Conservation (phyloP, 2,113 vertebrate species). For the Cyphomyrus plagiostoma region DNA sequence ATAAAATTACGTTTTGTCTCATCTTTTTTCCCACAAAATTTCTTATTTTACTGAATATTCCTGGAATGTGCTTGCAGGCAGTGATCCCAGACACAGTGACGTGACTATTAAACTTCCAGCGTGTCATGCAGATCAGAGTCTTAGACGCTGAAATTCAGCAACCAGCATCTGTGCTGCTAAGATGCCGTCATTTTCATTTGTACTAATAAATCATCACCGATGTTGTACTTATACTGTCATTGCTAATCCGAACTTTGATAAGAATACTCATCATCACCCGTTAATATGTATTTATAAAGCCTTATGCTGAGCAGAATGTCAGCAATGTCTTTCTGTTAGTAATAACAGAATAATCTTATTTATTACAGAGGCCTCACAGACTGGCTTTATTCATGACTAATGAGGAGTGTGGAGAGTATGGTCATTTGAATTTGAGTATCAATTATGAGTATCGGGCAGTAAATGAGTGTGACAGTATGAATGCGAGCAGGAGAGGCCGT, state of each 20-base stretch:
- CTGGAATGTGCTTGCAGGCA: background rate
- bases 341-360: background rate
- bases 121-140: background rate
- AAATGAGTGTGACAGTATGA: background rate
- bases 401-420: background rate
- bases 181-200: background rate
- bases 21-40: background rate
- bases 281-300: background rate
- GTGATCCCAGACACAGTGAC: background rate
- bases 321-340: background rate
- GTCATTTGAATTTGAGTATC: background rate
- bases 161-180: background rate
- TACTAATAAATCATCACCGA: background rate
- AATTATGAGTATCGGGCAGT: background rate
- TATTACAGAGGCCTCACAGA: background rate
- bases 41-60: background rate
- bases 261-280: background rate
- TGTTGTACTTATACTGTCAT: background rate
- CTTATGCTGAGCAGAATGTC: background rate
- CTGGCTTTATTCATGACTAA: background rate
- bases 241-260: background rate
- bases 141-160: background rate
- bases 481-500: background rate
- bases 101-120: background rate
- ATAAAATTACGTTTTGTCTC: background rate